Percentiles rank a stretch among this genome's conserved stretches.
Conservation (phyloP, 2,113 vertebrate species). For the Syrrhaptes paradoxus region DNA sequence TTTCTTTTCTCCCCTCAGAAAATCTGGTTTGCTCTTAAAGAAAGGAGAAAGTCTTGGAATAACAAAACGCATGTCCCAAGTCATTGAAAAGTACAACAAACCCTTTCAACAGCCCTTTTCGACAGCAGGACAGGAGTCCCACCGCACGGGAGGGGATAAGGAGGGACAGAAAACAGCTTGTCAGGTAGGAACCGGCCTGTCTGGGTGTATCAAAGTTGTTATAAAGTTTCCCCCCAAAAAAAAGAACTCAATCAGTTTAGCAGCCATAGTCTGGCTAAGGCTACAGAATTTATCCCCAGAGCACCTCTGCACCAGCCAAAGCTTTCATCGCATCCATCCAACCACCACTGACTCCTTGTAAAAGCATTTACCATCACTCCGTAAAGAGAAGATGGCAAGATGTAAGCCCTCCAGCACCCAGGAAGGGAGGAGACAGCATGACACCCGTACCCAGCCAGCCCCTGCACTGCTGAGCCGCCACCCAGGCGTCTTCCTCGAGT, state of each 20-base stretch:
- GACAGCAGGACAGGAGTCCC: neutral
- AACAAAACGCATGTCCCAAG: neutral
- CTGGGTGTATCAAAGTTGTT: neutral
- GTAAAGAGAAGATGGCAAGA: neutral
- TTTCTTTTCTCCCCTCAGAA: neutral
- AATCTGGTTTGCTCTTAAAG: neutral
- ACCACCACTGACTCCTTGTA: neutral
- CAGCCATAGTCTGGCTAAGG: neutral
- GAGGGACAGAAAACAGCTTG: neutral
- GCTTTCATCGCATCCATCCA: neutral
- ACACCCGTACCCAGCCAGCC: accelerated
- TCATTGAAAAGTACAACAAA: neutral
- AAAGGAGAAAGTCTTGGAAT: neutral
- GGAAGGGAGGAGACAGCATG: neutral
- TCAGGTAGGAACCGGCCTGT: neutral
- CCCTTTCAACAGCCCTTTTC: neutral
- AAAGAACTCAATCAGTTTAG: neutral
- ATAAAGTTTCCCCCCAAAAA: neutral
- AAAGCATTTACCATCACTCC: neutral
- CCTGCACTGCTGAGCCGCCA: neutral
- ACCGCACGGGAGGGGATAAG: neutral
- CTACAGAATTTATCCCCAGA: neutral
- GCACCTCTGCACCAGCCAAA: neutral
- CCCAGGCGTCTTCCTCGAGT: accelerated
- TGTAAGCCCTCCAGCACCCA: neutral